Conservation (phyloP, 2,113 vertebrate species). For the Chinchilla lanigera region DNA sequence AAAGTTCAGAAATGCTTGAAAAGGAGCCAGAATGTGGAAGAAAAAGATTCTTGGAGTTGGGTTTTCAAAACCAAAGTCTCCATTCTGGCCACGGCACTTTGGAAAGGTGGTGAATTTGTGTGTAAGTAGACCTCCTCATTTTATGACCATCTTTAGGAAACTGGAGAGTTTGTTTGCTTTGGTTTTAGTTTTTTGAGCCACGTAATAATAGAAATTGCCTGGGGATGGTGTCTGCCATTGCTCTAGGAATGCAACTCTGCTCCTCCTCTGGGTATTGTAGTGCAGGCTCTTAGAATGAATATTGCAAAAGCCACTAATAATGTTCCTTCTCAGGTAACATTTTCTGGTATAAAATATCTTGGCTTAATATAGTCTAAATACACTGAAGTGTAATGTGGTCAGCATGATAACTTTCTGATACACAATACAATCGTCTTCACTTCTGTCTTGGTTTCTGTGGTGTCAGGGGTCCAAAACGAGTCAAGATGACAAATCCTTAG, state of each 20-base stretch:
- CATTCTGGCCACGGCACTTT: not conserved
- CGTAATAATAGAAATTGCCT: constrained; percentile 57
- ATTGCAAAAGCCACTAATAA: constrained; percentile 63
- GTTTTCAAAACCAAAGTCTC: not conserved
- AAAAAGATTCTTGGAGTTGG: not conserved
- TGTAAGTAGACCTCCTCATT: constrained; percentile 49
- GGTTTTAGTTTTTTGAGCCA: not conserved
- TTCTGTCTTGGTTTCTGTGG: constrained; percentile 51
- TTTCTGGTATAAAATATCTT: constrained; percentile 73
- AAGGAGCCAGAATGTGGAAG: constrained; percentile 55
- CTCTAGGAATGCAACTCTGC: constrained; percentile 19
- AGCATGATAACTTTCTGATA: constrained; percentile 42
- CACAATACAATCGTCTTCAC: not conserved
- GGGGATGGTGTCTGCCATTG: not conserved
- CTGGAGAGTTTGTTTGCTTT: not conserved
- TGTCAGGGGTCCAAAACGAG: constrained; percentile 5
- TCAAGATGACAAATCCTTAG: constrained; percentile 50
- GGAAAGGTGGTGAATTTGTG: not conserved
- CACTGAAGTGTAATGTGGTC: constrained; percentile 29
- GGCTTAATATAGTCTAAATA: constrained; percentile 49
- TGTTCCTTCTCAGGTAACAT: constrained; percentile 72
- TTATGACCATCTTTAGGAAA: constrained; percentile 56
- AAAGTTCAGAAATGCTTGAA: constrained; percentile 4
- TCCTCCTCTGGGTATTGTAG: constrained; percentile 46
- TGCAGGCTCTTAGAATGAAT: constrained; percentile 33